A percentile compares a stretch with the other conserved stretches of the same genome.
These are phyloP conservation scores for Synanthedon formicaeformis DNA, from an alignment of 2,888 invertebrate genomes.

Conservation along the genomic window DNA sequence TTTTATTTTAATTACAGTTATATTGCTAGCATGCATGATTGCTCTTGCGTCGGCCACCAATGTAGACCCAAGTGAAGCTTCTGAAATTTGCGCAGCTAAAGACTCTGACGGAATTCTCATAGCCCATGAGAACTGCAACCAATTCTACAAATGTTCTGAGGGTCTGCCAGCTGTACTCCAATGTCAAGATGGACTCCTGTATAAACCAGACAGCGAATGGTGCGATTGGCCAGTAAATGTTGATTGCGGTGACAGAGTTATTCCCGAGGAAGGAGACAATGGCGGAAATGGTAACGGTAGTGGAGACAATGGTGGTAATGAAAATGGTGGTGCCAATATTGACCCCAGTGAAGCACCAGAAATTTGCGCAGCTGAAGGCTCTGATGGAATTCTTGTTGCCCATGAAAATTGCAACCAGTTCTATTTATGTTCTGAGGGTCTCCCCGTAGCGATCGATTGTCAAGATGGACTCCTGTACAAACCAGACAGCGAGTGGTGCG, in stretches of 20 bases:
- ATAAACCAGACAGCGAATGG: conserved; percentile 15
- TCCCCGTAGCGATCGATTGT: conserved; percentile 19
- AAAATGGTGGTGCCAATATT: conserved; percentile 3
- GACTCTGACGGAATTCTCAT: background rate
- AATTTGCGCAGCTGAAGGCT: conserved; percentile 19
- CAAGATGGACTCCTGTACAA: conserved; percentile 21
- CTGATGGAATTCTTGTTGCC: conserved; percentile 22
- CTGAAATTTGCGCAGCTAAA: background rate
- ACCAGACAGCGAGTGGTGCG: conserved; percentile 19
- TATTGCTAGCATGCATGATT: background rate
- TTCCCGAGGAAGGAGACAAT: conserved; percentile 1
- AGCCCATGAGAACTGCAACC: conserved; percentile 12
- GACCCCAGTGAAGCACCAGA: conserved; percentile 17
- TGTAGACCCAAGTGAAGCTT: conserved; percentile 18
- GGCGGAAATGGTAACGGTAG: background rate
- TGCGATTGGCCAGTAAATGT: conserved; percentile 22
- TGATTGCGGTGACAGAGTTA: conserved; percentile 17
- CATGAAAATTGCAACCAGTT: conserved; percentile 27
- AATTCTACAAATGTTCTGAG: conserved; percentile 19
- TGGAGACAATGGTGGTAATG: background rate
- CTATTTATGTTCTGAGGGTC: conserved; percentile 23
- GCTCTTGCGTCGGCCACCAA: conserved; percentile 8
- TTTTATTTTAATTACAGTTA: background rate
- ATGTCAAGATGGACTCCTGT: conserved; percentile 13
- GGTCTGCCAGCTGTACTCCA: conserved; percentile 13